A percentile compares a stretch with the other conserved stretches of the same genome.
Conservation (phyloP, 2,113 vertebrate genomes). For the Chascanopsetta lugubris region DNA sequence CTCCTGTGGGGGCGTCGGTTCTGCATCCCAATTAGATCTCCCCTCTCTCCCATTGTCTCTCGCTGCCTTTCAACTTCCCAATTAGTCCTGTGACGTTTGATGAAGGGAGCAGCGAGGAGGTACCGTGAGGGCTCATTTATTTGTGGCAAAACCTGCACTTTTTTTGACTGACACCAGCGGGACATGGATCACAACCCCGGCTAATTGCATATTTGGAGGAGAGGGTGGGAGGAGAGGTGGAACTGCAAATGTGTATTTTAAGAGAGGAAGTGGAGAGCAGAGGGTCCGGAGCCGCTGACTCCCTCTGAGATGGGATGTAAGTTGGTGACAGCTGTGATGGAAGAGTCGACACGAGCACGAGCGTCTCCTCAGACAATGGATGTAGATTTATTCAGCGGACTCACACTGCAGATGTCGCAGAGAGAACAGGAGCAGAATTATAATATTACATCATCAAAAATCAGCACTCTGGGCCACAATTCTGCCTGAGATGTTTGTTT, state of each 20-base stretch:
- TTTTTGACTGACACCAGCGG: conserved; percentile 36
- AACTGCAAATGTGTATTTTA: not conserved
- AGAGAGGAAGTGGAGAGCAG: too few relatives aligned
- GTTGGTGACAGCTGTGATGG: not conserved
- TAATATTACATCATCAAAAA: too few relatives aligned
- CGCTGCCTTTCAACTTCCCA: conserved; percentile 38
- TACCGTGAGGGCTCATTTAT: conserved; percentile 43
- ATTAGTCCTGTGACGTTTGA: conserved; percentile 53
- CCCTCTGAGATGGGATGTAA: not conserved
- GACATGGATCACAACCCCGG: conserved; percentile 32
- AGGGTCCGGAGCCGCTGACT: not conserved
- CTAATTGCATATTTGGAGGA: conserved; percentile 50
- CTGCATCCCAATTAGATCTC: conserved; percentile 58
- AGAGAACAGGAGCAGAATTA: too few relatives aligned
- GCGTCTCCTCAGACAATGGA: too few relatives aligned
- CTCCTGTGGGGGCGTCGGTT: conserved; percentile 35
- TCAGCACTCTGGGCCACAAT: too few relatives aligned
- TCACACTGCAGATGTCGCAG: too few relatives aligned
- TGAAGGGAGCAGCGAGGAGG: conserved; percentile 16
- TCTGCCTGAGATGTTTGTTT: too few relatives aligned
- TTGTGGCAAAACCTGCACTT: conserved; percentile 33
- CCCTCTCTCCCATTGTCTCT: conserved; percentile 36
- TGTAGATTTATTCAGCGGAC: too few relatives aligned
- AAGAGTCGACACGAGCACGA: too few relatives aligned
- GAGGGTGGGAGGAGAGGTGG: not conserved